Percentiles rank a stretch among this genome's conserved stretches.
Evolutionary conservation across 2,888 invertebrate species (phyloP).

Genomic region (Monoplex corrugatus): DNA sequence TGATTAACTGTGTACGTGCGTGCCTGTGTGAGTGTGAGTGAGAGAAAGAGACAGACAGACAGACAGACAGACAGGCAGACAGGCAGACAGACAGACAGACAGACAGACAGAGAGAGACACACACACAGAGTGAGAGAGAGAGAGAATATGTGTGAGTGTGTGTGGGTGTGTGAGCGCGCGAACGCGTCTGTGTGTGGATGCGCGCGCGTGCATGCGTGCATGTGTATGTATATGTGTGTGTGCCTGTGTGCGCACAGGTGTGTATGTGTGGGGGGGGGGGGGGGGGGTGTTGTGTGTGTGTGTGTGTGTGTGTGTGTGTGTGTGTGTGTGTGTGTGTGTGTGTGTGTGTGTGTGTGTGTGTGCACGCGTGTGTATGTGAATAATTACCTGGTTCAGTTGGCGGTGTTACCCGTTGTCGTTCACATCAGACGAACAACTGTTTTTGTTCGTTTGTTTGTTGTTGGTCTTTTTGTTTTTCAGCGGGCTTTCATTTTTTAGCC

Average conservation of each 20-base stretch:
- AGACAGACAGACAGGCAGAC: not conserved
- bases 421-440: too few relatives aligned
- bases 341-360: too few relatives aligned
- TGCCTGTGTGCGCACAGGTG: not conserved
- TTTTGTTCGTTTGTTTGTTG: too few relatives aligned
- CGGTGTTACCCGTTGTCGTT: too few relatives aligned
- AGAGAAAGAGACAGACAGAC: not conserved
- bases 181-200: conserved; percentile 12
- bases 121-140: not conserved
- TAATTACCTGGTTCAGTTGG: too few relatives aligned
- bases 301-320: too few relatives aligned
- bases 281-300: too few relatives aligned
- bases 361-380: not conserved
- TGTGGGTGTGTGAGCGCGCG: not conserved
- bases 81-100: not conserved
- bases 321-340: too few relatives aligned
- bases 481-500: too few relatives aligned
- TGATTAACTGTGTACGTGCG: not conserved
- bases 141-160: not conserved
- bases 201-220: not conserved
- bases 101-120: not conserved
- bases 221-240: not conserved
- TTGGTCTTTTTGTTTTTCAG: too few relatives aligned
- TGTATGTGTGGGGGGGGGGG: too few relatives aligned
- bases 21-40: not conserved